Conservation (phyloP, 2,113 vertebrate genomes). For the Xerus inauris region DNA sequence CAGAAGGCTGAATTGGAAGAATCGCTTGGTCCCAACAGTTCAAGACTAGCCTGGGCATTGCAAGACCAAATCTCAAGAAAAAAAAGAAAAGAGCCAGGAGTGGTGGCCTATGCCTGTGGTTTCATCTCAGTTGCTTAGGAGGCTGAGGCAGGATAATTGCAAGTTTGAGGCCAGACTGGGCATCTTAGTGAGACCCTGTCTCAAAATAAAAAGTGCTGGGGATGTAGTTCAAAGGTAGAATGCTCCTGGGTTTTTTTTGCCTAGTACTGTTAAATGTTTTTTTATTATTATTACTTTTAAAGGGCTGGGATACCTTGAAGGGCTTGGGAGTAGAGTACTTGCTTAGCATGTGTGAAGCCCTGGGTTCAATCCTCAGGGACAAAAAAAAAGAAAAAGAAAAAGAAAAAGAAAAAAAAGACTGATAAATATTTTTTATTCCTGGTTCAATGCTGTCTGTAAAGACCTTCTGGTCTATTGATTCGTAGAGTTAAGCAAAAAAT, state of each 20-base stretch:
- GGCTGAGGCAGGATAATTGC: neutral
- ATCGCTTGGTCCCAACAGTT: neutral
- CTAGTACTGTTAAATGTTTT: too few species aligned
- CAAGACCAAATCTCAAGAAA: neutral
- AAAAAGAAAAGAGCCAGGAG: neutral
- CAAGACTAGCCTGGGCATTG: neutral
- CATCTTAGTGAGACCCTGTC: neutral
- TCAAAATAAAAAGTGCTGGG: neutral
- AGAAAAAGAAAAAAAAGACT: neutral
- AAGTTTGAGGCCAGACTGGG: neutral
- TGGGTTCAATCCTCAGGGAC: neutral
- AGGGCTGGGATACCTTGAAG: too few species aligned
- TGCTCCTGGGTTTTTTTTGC: too few species aligned
- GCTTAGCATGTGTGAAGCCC: neutral
- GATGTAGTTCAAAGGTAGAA: too few species aligned
- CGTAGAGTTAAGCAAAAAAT: neutral
- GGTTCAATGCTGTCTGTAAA: neutral
- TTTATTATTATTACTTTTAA: neutral
- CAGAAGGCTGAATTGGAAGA: neutral
- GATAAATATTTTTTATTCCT: constrained; percentile 38
- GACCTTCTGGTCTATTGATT: neutral
- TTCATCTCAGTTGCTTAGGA: neutral
- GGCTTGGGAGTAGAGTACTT: neutral
- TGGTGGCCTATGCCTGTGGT: neutral
- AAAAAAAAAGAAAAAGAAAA: too few species aligned